These are phyloP conservation scores for Neoaliturus tenellus DNA, from an alignment of 2,888 invertebrate genomes.

Conservation along the genomic window DNA sequence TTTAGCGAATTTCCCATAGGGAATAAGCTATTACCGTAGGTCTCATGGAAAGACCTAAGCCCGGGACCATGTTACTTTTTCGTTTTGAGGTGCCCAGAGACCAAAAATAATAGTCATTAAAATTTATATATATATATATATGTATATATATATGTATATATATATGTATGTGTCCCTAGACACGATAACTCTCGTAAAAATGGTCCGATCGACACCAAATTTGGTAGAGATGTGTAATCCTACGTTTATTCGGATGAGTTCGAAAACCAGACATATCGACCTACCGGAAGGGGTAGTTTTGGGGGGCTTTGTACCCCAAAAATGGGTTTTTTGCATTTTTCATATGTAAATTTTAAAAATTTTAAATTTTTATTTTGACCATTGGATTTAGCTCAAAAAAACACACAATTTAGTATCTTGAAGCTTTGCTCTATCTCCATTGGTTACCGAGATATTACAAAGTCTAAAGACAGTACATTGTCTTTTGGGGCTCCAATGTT, in stretches of 20 bases:
- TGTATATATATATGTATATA: no score
- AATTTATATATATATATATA: no score
- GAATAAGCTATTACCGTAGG: no score
- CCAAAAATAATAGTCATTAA: no score
- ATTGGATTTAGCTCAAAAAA: not conserved
- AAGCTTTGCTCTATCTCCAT: not conserved
- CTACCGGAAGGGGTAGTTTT: not conserved
- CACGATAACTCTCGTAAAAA: not conserved
- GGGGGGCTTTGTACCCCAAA: not conserved
- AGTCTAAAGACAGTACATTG: not conserved
- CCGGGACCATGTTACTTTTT: no score
- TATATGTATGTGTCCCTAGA: not conserved
- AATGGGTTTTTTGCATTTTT: not conserved
- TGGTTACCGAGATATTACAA: not conserved
- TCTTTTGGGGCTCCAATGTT: no score
- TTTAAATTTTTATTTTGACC: not conserved
- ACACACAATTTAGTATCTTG: not conserved
- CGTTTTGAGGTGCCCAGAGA: no score
- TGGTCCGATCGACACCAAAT: not conserved
- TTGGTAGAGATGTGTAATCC: not conserved
- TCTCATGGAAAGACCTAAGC: no score
- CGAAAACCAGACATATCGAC: not conserved
- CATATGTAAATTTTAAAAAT: not conserved
- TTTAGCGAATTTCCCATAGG: no score
- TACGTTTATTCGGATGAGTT: not conserved